Percentiles rank a stretch among this genome's conserved stretches.
Conservation (phyloP, 35 echinoderm and acorn worm species). For the Heliocidaris erythrogramma region DNA sequence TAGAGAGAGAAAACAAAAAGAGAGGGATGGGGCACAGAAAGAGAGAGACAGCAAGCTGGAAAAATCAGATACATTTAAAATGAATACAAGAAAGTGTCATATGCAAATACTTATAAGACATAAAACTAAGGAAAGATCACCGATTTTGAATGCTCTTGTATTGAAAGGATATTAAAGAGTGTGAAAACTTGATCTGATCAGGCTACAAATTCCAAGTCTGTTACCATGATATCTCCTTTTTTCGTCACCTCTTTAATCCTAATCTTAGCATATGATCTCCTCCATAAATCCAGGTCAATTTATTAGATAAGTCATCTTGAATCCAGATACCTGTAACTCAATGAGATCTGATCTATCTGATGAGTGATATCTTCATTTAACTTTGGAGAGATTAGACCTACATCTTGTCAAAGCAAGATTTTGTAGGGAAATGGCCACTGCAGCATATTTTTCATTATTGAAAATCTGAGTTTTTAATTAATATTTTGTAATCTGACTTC, state of each 20-base stretch:
- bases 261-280: slow-evolving; percentile 2
- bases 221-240: background rate
- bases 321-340: background rate
- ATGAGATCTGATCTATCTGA: background rate
- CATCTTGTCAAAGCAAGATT: background rate
- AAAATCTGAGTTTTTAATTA: background rate
- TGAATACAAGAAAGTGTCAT: background rate
- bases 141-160: too few species aligned
- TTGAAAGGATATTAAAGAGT: background rate
- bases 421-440: background rate
- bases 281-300: background rate
- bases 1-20: too few species aligned
- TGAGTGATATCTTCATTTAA: background rate
- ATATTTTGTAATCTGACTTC: background rate
- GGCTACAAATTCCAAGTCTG: background rate
- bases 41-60: background rate
- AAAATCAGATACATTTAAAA: background rate
- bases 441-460: too few species aligned
- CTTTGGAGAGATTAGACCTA: background rate
- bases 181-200: background rate
- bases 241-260: background rate
- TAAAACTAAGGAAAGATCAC: background rate
- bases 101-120: background rate
- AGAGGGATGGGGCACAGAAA: too few species aligned
- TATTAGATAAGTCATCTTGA: background rate